Conservation (phyloP, 2,113 vertebrate genomes). For the Mungos mungo region DNA sequence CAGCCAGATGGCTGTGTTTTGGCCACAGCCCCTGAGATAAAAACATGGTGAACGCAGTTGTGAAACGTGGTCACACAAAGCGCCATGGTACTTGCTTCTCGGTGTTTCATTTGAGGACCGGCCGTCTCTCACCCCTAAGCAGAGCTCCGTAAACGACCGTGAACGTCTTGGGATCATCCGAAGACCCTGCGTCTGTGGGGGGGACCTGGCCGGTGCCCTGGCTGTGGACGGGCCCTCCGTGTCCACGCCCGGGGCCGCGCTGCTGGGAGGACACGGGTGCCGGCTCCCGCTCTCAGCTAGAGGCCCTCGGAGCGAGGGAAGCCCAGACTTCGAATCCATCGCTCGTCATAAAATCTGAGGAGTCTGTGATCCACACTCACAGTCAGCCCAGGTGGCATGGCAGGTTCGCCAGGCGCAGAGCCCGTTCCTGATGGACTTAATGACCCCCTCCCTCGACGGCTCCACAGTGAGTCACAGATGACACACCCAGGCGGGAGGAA, state of each 20-base stretch:
- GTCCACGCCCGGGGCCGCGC: rapidly evolving
- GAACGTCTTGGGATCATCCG: rapidly evolving
- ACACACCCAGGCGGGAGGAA: neutral
- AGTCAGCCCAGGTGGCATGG: rapidly evolving
- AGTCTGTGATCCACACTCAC: rapidly evolving
- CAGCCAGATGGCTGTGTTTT: rapidly evolving
- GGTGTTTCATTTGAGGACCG: rapidly evolving
- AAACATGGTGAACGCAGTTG: rapidly evolving
- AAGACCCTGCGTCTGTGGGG: rapidly evolving
- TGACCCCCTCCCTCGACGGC: rapidly evolving
- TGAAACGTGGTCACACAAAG: rapidly evolving
- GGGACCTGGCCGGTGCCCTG: rapidly evolving
- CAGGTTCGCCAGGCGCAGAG: rapidly evolving
- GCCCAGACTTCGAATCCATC: rapidly evolving
- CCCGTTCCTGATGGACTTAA: rapidly evolving
- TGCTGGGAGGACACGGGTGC: rapidly evolving
- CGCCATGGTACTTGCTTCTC: rapidly evolving
- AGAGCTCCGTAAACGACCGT: rapidly evolving
- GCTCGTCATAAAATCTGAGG: neutral
- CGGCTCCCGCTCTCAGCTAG: rapidly evolving
- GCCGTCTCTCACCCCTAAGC: neutral
- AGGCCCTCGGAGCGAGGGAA: rapidly evolving
- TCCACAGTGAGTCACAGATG: neutral
- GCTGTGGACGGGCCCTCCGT: rapidly evolving
- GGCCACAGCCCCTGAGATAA: neutral